phyloP scores from a whole-genome alignment of 2,113 vertebrate species.

The Platycercus adscitus region DNA sequence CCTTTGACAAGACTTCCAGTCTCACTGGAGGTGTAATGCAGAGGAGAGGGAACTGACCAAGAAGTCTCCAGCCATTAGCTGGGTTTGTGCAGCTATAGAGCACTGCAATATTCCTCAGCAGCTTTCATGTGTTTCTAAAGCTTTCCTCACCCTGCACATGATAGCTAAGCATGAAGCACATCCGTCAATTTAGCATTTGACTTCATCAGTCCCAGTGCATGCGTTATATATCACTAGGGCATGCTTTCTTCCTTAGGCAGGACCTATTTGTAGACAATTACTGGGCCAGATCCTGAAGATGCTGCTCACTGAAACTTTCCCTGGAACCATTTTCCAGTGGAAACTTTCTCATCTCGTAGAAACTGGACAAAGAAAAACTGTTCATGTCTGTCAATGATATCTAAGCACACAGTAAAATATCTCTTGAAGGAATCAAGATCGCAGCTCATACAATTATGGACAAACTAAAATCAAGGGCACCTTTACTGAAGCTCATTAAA shows the following conservation, averaged over 20 bases:
- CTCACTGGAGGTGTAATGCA: neutral
- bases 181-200: neutral
- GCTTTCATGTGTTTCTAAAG: neutral
- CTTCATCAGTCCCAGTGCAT: neutral
- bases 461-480: constrained; percentile 54
- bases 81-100: neutral
- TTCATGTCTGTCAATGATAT: neutral
- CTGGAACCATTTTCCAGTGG: neutral
- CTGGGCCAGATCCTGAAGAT: neutral
- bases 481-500: constrained; percentile 58
- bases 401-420: neutral
- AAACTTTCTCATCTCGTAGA: neutral
- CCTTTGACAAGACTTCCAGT: neutral
- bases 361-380: neutral
- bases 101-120: neutral
- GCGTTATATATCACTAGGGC: neutral
- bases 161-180: neutral
- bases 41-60: neutral
- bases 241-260: neutral
- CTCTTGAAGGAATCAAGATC: constrained; percentile 45
- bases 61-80: neutral
- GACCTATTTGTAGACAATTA: neutral
- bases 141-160: neutral
- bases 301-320: neutral
- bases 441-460: constrained; percentile 4